Evolutionary conservation across 2,888 invertebrate species (phyloP).

Genomic region (Crematogaster levior): DNA sequence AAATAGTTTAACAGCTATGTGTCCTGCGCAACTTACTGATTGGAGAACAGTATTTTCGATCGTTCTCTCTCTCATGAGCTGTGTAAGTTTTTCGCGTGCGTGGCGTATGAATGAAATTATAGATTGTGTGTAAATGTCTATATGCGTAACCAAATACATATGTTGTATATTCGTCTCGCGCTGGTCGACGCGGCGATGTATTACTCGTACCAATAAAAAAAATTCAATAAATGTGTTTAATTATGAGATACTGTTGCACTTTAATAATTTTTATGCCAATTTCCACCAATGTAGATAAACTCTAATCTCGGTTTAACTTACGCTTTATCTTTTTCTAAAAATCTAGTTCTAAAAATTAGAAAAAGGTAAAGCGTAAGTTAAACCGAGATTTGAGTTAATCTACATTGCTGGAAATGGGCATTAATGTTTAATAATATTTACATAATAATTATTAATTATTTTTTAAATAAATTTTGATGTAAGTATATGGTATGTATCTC

Average conservation of each 20-base stretch:
- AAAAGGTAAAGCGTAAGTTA: too few relatives aligned
- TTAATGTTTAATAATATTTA: not conserved
- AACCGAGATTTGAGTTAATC: too few relatives aligned
- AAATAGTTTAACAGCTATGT: not conserved
- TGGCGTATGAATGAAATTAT: slow-evolving; percentile 29
- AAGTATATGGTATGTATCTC: not conserved
- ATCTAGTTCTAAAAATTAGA: too few relatives aligned
- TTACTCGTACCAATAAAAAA: slow-evolving; percentile 63
- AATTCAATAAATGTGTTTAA: slow-evolving; percentile 79
- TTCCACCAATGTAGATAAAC: too few relatives aligned
- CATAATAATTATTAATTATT: not conserved
- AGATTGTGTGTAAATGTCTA: slow-evolving; percentile 40
- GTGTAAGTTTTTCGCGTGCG: not conserved
- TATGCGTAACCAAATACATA: slow-evolving; percentile 53
- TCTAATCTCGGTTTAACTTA: too few relatives aligned
- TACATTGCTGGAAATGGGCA: too few relatives aligned
- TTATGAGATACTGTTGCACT: slow-evolving; percentile 60
- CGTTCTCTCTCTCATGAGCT: not conserved
- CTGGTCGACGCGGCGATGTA: slow-evolving; percentile 74
- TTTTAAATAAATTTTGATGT: not conserved
- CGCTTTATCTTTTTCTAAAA: too few relatives aligned
- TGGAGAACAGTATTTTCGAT: slow-evolving; percentile 26
- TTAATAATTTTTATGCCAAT: slow-evolving; percentile 24
- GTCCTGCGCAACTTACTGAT: slow-evolving; percentile 21
- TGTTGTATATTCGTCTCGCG: slow-evolving; percentile 71